Percentiles rank a stretch among this genome's conserved stretches.
These are phyloP conservation scores for Microcebus ravelobensis DNA, from an alignment of 2,113 vertebrate genomes.

Conservation along the genomic window DNA sequence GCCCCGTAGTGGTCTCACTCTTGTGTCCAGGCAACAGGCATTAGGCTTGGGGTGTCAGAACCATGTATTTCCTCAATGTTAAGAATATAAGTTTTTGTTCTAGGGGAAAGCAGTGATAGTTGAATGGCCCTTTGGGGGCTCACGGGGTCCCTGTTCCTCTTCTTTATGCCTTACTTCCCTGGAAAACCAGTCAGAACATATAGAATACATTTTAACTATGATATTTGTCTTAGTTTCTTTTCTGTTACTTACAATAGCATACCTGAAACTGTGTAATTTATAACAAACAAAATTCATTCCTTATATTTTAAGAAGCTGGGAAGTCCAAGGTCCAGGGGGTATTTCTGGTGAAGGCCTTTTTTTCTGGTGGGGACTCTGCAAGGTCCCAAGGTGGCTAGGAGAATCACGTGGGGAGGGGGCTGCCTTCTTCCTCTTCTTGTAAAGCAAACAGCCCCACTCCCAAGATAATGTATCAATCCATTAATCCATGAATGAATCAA, in stretches of 20 bases:
- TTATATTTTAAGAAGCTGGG: neutral
- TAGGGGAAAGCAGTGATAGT: too few species aligned
- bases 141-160: neutral
- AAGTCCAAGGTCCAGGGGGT: neutral
- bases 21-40: too few species aligned
- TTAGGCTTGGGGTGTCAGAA: too few species aligned
- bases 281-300: neutral
- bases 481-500: neutral
- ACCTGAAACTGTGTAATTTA: neutral
- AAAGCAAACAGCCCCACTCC: neutral
- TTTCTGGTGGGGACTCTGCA: neutral
- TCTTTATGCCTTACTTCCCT: neutral
- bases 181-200: neutral
- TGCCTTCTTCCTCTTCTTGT: neutral
- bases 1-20: too few species aligned
- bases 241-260: neutral
- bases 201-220: neutral
- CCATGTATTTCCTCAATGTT: too few species aligned
- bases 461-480: neutral
- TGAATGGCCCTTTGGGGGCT: too few species aligned
- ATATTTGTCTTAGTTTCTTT: neutral
- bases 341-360: neutral
- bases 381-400: neutral
- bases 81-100: too few species aligned
- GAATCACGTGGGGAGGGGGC: neutral